These are phyloP conservation scores for Cryptosula pallasiana DNA, from an alignment of 2,888 invertebrate genomes.

Conservation along the genomic window DNA sequence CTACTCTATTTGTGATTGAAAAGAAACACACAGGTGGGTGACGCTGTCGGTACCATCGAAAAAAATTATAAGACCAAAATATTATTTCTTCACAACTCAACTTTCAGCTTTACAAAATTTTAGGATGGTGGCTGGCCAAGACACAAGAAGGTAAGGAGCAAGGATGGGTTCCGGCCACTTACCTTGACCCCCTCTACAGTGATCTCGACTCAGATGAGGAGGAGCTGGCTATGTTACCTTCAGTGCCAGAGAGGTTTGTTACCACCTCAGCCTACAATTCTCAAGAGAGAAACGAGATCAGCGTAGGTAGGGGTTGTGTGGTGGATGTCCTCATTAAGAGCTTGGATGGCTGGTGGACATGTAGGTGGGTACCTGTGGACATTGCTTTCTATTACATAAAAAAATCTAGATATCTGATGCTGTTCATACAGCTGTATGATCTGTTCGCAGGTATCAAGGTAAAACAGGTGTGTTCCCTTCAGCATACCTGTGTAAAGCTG, in stretches of 20 bases:
- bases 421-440: too few species aligned
- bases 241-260: conserved; percentile 36
- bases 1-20: conserved; percentile 42
- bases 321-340: conserved; percentile 47
- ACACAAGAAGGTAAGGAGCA: conserved; percentile 39
- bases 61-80: too few species aligned
- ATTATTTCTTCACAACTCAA: too few species aligned
- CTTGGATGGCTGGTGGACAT: conserved; percentile 50
- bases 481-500: conserved; percentile 36
- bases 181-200: conserved; percentile 40
- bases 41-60: too few species aligned
- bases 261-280: conserved; percentile 38
- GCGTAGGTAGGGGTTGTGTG: conserved; percentile 39
- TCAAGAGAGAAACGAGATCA: conserved; percentile 38
- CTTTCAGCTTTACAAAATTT: not conserved
- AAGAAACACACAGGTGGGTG: conserved; percentile 44
- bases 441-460: conserved; percentile 38
- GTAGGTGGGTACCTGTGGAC: conserved; percentile 34
- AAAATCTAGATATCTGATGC: too few species aligned
- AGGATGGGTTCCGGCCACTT: conserved; percentile 50
- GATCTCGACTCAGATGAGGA: conserved; percentile 27
- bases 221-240: not conserved
- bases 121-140: conserved; percentile 51
- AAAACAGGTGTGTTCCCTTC: conserved; percentile 40
- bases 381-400: not conserved